Percentiles rank a stretch among this genome's conserved stretches.
Conservation (phyloP, 2,888 invertebrate species). For the Amphimallon solstitiale region DNA sequence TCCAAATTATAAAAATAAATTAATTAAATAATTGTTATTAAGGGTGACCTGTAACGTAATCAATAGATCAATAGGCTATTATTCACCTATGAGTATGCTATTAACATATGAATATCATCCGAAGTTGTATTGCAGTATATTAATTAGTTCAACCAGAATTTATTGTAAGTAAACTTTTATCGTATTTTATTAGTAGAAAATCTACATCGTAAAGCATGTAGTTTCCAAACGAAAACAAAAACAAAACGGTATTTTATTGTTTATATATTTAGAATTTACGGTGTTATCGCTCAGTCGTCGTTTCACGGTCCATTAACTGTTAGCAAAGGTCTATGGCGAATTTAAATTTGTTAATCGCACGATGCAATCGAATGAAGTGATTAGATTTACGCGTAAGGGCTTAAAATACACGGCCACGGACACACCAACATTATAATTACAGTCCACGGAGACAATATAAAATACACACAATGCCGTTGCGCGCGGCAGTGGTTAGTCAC, state of each 20-base stretch:
- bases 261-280: background rate
- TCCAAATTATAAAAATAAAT: too few species aligned
- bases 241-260: conserved; percentile 15
- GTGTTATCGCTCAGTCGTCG: background rate
- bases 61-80: too few species aligned
- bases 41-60: too few species aligned
- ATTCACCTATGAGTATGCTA: too few species aligned
- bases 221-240: too few species aligned
- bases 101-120: too few species aligned
- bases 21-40: too few species aligned
- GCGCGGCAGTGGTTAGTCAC: conserved; percentile 37
- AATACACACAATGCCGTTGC: conserved; percentile 33
- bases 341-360: conserved; percentile 24
- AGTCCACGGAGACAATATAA: conserved; percentile 29
- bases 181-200: too few species aligned
- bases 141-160: too few species aligned
- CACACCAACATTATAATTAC: conserved; percentile 29
- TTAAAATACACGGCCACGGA: conserved; percentile 12
- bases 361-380: conserved; percentile 2
- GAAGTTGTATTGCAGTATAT: too few species aligned
- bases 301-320: conserved; percentile 5
- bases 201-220: too few species aligned
- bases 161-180: too few species aligned
- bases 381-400: conserved; percentile 32
- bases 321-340: conserved; percentile 16